Evolutionary conservation across 53 echinoderm and acorn worm species (phyloP).

Genomic region (Echinometra lucunter): DNA sequence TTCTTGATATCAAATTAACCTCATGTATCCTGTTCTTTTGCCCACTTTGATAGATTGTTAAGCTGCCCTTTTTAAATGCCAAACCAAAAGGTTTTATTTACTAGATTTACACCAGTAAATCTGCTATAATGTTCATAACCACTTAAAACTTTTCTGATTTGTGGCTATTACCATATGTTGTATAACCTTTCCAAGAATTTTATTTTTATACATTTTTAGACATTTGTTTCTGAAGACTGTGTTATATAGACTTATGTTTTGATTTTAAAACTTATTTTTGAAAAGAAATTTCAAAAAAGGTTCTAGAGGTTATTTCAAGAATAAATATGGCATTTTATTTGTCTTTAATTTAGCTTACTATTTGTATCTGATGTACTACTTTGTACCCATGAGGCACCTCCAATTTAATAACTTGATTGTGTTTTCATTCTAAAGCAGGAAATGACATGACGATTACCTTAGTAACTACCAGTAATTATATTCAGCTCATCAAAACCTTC

Average conservation of each 20-base stretch:
- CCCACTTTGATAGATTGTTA: background rate
- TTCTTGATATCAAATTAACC: slow-evolving; percentile 11
- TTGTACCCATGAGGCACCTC: no score
- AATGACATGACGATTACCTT: background rate
- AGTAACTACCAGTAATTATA: background rate
- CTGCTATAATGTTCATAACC: background rate
- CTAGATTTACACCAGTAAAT: background rate
- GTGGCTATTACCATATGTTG: no score
- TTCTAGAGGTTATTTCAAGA: no score
- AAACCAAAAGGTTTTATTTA: background rate
- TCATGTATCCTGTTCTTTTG: background rate
- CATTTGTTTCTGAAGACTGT: no score
- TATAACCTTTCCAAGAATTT: no score
- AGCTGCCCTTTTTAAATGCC: background rate
- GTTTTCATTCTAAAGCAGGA: background rate
- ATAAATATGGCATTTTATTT: background rate
- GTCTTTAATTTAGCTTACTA: background rate
- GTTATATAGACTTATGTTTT: no score
- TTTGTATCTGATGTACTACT: background rate
- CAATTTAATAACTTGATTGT: no score
- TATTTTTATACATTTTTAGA: no score
- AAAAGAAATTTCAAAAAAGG: background rate
- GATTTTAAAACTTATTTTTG: background rate
- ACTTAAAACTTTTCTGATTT: no score
- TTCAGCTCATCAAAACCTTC: background rate